Conservation (phyloP, 2,888 invertebrate species). For the Tyria jacobaeae region DNA sequence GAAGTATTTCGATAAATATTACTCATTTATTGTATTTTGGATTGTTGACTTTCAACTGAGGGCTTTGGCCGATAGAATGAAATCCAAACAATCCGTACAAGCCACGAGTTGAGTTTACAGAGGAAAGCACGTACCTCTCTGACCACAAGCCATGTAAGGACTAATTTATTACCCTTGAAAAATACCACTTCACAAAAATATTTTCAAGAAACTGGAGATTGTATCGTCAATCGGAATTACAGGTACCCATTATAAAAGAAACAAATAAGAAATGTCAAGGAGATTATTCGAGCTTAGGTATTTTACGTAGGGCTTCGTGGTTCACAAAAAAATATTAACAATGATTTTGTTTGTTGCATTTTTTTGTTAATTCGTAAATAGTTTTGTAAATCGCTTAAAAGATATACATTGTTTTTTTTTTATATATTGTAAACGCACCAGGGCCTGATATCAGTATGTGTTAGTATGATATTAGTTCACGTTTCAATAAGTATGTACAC, state of each 20-base stretch:
- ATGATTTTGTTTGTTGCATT: too few species aligned
- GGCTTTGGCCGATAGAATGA: slow-evolving; percentile 54
- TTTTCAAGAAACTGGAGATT: slow-evolving; percentile 6
- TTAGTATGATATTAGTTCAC: too few species aligned
- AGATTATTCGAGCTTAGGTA: neutral
- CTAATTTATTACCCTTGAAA: slow-evolving; percentile 43
- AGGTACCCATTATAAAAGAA: neutral
- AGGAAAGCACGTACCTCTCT: slow-evolving; percentile 76
- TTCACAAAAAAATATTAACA: neutral
- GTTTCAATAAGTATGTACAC: too few species aligned
- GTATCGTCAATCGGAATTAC: slow-evolving; percentile 3
- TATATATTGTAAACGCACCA: too few species aligned
- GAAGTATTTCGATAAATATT: slow-evolving; percentile 20
- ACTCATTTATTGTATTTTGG: slow-evolving; percentile 28
- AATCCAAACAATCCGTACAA: slow-evolving; percentile 68
- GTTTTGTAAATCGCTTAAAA: too few species aligned
- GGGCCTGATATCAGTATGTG: too few species aligned
- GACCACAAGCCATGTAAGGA: slow-evolving; percentile 54
- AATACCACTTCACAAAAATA: slow-evolving; percentile 10
- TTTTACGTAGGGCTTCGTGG: neutral
- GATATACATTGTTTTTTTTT: too few species aligned
- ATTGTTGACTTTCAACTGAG: slow-evolving; percentile 41
- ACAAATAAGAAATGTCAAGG: neutral
- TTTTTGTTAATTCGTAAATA: too few species aligned
- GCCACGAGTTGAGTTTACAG: slow-evolving; percentile 58